Evolutionary conservation across 2,888 invertebrate genomes (phyloP).

Genomic region (Pterobdella sp.): DNA sequence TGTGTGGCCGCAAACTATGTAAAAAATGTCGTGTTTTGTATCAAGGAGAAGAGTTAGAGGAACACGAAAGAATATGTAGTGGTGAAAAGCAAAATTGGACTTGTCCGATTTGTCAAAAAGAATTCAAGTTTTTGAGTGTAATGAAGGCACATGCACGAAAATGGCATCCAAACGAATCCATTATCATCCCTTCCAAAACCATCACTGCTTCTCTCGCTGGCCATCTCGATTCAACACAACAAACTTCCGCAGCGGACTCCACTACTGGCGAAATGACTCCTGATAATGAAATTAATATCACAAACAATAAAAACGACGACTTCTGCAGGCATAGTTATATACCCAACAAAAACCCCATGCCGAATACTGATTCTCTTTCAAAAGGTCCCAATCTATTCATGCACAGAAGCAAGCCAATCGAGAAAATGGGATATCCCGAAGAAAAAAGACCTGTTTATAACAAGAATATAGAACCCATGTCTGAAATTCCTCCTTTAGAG

Average conservation of each 20-base stretch:
- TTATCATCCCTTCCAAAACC: conserved; percentile 12
- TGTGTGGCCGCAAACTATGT: conserved; percentile 46
- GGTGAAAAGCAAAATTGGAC: conserved; percentile 44
- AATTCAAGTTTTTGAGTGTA: conserved; percentile 47
- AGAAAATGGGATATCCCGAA: conserved; percentile 6
- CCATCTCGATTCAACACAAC: conserved; percentile 18
- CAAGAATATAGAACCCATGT: not conserved
- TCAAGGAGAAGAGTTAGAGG: conserved; percentile 39
- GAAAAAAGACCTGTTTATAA: conserved; percentile 20
- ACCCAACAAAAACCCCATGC: not conserved
- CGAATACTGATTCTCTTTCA: not conserved
- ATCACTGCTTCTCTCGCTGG: conserved; percentile 15
- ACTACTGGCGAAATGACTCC: conserved; percentile 29
- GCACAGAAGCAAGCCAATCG: conserved; percentile 6
- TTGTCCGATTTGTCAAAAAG: conserved; percentile 46
- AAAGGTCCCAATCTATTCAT: not conserved
- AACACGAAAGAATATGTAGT: conserved; percentile 45
- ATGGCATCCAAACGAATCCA: conserved; percentile 28
- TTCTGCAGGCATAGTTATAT: conserved; percentile 13
- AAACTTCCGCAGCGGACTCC: conserved; percentile 26
- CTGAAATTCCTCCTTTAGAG: conserved; percentile 18
- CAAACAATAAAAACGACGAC: not conserved
- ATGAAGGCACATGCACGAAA: conserved; percentile 41
- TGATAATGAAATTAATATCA: conserved; percentile 19
- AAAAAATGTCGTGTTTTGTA: conserved; percentile 43